Base-by-base conservation (phyloP, 2,888 invertebrate genomes). In the Seira musarum region DNA sequence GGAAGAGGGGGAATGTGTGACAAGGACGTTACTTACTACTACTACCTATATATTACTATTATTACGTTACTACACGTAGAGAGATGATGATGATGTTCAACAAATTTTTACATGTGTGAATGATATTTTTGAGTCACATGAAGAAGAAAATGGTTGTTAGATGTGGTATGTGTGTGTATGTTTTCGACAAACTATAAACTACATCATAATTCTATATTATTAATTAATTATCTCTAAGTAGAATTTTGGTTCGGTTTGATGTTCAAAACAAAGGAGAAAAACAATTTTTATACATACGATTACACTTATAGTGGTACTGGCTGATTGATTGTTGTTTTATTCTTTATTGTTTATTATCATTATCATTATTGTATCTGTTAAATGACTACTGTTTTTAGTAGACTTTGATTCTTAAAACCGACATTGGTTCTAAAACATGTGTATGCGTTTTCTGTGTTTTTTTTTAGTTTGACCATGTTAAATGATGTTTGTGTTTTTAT, bases 211-310 rank as follows among this genome's bases (percentile, higher is more conserved):
- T 46, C 21, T 46, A 70, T 69, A 61, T 35, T 57, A 61, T 35
- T 70, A 70, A 70, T 70, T n/a, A 64, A 61, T 49, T 49, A 49
- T 30, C 30, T 30, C 60, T 60, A 60, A 60, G 60, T 60, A 60
- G 60, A 21, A 60, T 60, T 76, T 80, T 74, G 80, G 80, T 80
- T 49, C 17, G 60, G 19, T 60, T 21, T 80, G 75, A 80, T 71
- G 80, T 80, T 80, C 71, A 80, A 80, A 80, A 71, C 24, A 61
- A 40, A 71, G 22, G 35, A 75, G 71, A 80, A 67, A 76, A 68
- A 75, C 75, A 75, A 76, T 81, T 81, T 81, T 81, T n/a, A n/a
- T n/a, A n/a, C n/a, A 81, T 81, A 81, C 81, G 81, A 81, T 77
- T 81, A 81, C 76, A 81, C 76, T 81, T 80, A 77, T 77, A 81